Percentiles rank a stretch among this genome's conserved stretches.
Evolutionary conservation across 2,113 vertebrate species (phyloP).

Genomic region (Megalops atlanticus): DNA sequence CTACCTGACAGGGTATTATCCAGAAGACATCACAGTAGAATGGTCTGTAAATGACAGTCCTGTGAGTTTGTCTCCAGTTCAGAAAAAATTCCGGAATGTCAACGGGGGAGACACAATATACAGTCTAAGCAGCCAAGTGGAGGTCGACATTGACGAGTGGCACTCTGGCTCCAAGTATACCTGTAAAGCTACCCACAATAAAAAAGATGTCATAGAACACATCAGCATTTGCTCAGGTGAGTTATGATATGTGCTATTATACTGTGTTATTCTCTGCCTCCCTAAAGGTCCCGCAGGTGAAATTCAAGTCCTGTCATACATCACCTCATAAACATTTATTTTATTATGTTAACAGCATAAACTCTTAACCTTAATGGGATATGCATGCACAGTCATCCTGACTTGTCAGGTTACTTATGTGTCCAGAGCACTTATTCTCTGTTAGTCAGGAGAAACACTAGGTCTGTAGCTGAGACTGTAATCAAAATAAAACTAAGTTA

Average conservation of each 20-base stretch:
- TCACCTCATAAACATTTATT: no score
- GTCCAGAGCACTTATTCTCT: no score
- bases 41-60: constrained; percentile 29
- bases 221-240: constrained; percentile 44
- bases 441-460: no score
- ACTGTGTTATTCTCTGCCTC: no score
- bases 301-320: no score
- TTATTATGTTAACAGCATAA: no score
- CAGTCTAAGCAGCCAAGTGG: constrained; percentile 41
- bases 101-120: background rate
- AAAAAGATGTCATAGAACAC: background rate
- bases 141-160: background rate
- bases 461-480: no score
- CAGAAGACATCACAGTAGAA: constrained; percentile 9
- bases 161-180: background rate
- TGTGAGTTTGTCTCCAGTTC: fast-evolving
- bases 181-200: background rate
- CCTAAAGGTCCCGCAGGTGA: no score
- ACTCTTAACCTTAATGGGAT: no score
- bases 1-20: constrained; percentile 50
- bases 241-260: background rate
- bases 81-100: constrained; percentile 28
- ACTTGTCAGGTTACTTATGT: no score
- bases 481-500: no score
- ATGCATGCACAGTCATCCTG: no score